Evolutionary conservation across 1,140 invertebrate genomes (phyloP), one percentile per base, ranked within the genome.

Genomic region (Apolygus lucorum): DNA sequence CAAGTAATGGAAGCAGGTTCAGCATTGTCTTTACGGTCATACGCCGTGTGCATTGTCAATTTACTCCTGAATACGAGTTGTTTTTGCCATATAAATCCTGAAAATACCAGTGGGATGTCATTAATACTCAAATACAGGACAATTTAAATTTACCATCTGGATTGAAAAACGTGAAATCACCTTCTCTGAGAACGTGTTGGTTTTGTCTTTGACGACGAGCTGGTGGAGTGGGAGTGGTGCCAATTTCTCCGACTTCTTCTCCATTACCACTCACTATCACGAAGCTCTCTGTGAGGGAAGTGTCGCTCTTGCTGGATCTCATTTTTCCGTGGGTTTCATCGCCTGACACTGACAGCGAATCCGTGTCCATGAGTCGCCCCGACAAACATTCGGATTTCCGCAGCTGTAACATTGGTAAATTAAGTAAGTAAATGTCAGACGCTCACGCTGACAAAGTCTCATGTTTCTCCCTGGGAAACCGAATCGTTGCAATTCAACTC

Each of bases 31-130:
- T 94, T 92, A 24, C 96, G 83, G 82, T 98, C 95, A 78, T 94
- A 99, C 28, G 96, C 96, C 71, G 96, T 99, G 78, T 99, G 96
- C 95, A 99, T 98, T 17, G 96, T 99, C 70, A 99, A 82, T 82
- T 98, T 97, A 76, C 93, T 95, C 75, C 95, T 85, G 78, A 98
- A 95, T 64, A 97, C 88, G 67, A 99, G 82, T 77, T 96, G 92
- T 73, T 93, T 85, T 78, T 90, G 86, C 96, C 95, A 99, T 73
- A 90, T 89, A 76, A 93, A 92, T 59, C 90, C 90, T 86, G 75
- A 24, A 76, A 75, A 75, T 17, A 70, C 74, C 67, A 62, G 34
- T n/a, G 34, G 34, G 17, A 42, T 42, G 34, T 42, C n/a, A n/a
- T n/a, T n/a, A n/a, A n/a, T n/a, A n/a, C n/a, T n/a, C n/a, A n/a